Percentiles rank a stretch among this genome's conserved stretches.
These are phyloP conservation scores for Heterodera filipjevi DNA, from an alignment of 2,888 invertebrate genomes.

Conservation along the genomic window DNA sequence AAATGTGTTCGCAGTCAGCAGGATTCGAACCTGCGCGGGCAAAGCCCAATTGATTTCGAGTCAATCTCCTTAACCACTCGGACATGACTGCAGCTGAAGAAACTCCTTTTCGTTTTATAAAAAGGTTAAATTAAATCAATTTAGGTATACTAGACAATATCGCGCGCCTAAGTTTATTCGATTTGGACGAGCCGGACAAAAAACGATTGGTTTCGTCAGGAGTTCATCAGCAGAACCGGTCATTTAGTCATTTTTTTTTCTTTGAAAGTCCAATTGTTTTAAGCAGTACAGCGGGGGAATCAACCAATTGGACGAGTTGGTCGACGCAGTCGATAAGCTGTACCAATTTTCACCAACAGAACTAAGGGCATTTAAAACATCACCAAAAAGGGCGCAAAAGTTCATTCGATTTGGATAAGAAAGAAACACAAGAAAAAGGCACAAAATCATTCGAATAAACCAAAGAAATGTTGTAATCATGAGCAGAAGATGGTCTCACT, in stretches of 20 bases:
- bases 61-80: constrained; percentile 43
- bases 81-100: constrained; percentile 28
- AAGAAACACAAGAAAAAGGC: background rate
- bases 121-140: constrained; percentile 14
- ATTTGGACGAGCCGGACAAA: constrained; percentile 58
- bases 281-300: constrained; percentile 24
- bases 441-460: background rate
- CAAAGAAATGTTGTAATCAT: background rate
- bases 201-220: constrained; percentile 60
- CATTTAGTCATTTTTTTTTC: background rate
- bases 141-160: constrained; percentile 44
- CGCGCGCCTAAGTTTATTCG: constrained; percentile 62
- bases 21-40: constrained; percentile 65
- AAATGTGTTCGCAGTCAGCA: constrained; percentile 44
- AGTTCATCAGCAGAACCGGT: constrained; percentile 24
- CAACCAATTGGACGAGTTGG: constrained; percentile 25
- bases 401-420: constrained; percentile 39
- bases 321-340: constrained; percentile 25
- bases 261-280: background rate
- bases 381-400: constrained; percentile 39
- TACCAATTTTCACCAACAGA: constrained; percentile 14
- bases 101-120: background rate
- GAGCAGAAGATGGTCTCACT: background rate
- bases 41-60: constrained; percentile 56
- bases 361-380: constrained; percentile 22